These are phyloP conservation scores for Ctenomys sociabilis DNA, from an alignment of 2,113 vertebrate genomes.

Conservation along the genomic window DNA sequence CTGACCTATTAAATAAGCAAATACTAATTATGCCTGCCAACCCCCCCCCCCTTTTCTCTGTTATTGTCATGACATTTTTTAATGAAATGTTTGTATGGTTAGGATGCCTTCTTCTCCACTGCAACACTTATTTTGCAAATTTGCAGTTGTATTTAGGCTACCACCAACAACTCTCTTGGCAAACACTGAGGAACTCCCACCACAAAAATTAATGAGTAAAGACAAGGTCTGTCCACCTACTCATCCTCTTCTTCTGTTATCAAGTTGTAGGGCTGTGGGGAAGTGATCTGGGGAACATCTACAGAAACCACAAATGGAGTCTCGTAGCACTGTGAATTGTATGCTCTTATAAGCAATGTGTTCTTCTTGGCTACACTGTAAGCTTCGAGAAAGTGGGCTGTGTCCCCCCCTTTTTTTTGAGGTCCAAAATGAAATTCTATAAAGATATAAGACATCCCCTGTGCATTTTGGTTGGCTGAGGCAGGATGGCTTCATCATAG, in stretches of 20 bases:
- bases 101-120: constrained; percentile 30
- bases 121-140: constrained; percentile 68
- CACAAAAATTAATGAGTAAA: constrained; percentile 64
- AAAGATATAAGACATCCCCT: no score
- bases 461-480: neutral
- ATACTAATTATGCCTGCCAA: neutral
- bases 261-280: constrained; percentile 20
- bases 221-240: constrained; percentile 62
- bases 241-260: neutral
- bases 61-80: neutral
- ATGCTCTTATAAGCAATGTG: neutral
- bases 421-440: neutral
- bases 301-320: constrained; percentile 10
- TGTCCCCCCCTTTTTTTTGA: neutral
- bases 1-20: neutral
- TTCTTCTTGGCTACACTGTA: neutral
- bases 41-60: constrained; percentile 47
- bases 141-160: constrained; percentile 70
- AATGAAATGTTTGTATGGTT: constrained; percentile 58
- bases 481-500: accelerated
- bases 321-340: neutral
- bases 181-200: constrained; percentile 73
- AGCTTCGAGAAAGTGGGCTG: neutral
- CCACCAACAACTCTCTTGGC: constrained; percentile 74
- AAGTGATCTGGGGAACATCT: neutral